Conservation (phyloP, 2,113 vertebrate species). For the Labrus mixtus region DNA sequence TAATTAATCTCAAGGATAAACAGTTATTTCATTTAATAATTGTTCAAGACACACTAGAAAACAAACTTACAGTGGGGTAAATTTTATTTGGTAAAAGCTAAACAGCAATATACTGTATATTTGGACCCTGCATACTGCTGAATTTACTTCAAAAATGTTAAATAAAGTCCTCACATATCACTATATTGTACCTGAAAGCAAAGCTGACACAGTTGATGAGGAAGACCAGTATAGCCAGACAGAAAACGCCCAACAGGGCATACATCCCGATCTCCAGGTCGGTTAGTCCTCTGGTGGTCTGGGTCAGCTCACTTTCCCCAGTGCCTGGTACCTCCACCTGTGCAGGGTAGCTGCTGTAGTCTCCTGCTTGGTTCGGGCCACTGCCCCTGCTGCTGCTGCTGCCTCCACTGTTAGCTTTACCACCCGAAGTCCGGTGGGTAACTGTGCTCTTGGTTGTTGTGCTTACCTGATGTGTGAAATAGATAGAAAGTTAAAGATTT, state of each 20-base stretch:
- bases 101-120: too few relatives aligned
- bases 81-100: too few relatives aligned
- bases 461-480: constrained; percentile 74
- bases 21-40: too few relatives aligned
- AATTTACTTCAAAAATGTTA: too few relatives aligned
- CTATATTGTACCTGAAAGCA: constrained; percentile 86
- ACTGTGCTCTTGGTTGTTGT: constrained; percentile 83
- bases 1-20: too few relatives aligned
- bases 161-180: neutral
- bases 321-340: constrained; percentile 86
- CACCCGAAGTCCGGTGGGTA: constrained; percentile 76
- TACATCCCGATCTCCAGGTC: constrained; percentile 99
- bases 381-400: constrained; percentile 72
- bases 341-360: constrained; percentile 87
- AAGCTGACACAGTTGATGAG: constrained; percentile 98
- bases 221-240: constrained; percentile 97
- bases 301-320: constrained; percentile 87
- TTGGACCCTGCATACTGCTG: too few relatives aligned
- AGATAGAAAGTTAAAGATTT: neutral
- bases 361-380: constrained; percentile 80
- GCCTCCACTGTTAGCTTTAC: constrained; percentile 72
- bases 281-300: constrained; percentile 88
- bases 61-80: too few relatives aligned
- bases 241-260: constrained; percentile 95
- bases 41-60: too few relatives aligned